Conservation (phyloP, 2,888 invertebrate species). For the Leucophenga maculata region DNA sequence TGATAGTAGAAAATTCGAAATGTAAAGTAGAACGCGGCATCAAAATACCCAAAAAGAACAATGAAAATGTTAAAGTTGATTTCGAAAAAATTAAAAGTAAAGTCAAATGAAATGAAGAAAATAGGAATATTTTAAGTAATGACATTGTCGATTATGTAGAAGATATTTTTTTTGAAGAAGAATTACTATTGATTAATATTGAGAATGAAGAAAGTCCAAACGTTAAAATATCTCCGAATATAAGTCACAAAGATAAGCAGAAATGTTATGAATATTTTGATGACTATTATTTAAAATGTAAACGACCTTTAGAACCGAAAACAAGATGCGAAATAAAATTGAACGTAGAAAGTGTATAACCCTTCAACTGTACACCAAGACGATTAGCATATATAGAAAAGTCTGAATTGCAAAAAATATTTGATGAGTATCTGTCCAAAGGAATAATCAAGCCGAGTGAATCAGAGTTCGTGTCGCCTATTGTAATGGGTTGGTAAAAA, state of each 20-base stretch:
- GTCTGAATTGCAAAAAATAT: conserved; percentile 4
- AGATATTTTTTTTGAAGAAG: too few species aligned
- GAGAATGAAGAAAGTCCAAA: too few species aligned
- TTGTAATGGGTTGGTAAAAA: background rate
- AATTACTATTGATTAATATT: too few species aligned
- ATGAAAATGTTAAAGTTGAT: too few species aligned
- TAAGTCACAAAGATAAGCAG: background rate
- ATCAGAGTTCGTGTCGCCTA: conserved; percentile 1
- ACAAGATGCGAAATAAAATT: conserved; percentile 12
- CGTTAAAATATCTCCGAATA: background rate
- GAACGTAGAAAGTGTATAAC: conserved; percentile 13
- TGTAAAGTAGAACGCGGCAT: too few species aligned
- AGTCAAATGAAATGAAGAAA: too few species aligned
- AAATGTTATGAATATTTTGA: background rate
- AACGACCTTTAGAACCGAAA: conserved; percentile 13
- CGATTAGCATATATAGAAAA: conserved; percentile 21
- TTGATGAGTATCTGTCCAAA: conserved; percentile 23
- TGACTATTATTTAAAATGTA: background rate
- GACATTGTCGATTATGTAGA: too few species aligned
- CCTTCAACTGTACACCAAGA: conserved; percentile 18
- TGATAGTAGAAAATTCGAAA: too few species aligned
- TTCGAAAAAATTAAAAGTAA: too few species aligned
- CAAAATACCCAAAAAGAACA: too few species aligned
- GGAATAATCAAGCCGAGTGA: conserved; percentile 19
- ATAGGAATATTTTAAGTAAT: too few species aligned